Conservation (phyloP, 2,888 invertebrate species). For the Phaonia tiefii region DNA sequence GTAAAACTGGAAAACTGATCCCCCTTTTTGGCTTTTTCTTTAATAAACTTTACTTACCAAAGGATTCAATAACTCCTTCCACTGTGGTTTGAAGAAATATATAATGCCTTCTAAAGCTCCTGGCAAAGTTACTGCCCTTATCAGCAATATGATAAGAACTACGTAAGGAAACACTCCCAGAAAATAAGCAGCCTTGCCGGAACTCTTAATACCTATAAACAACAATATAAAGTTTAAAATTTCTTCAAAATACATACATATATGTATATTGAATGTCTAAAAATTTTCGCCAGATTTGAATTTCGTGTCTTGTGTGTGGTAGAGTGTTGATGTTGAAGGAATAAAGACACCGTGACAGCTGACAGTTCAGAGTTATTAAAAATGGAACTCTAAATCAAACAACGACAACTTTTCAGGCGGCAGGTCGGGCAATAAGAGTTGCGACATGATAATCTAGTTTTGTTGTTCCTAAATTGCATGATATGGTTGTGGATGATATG, state of each 20-base stretch:
- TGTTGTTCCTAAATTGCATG: too few species aligned
- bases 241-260: background rate
- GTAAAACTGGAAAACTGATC: too few species aligned
- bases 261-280: background rate
- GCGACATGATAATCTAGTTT: too few species aligned
- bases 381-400: too few species aligned
- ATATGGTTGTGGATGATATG: too few species aligned
- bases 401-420: too few species aligned
- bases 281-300: constrained; percentile 7
- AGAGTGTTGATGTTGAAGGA: too few species aligned
- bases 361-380: too few species aligned
- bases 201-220: constrained; percentile 82
- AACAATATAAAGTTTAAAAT: too few species aligned
- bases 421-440: too few species aligned
- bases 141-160: constrained; percentile 83
- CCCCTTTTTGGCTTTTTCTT: too few species aligned
- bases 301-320: background rate
- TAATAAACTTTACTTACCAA: constrained; percentile 69
- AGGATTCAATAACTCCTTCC: constrained; percentile 81
- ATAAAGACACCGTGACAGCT: too few species aligned
- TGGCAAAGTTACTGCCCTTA: constrained; percentile 83
- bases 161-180: constrained; percentile 86
- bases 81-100: constrained; percentile 85
- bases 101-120: constrained; percentile 85
- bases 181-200: constrained; percentile 86